A percentile compares a stretch with the other conserved stretches of the same genome.
phyloP scores from a whole-genome alignment of 2,888 invertebrate genomes.

The Amiota mariae region DNA sequence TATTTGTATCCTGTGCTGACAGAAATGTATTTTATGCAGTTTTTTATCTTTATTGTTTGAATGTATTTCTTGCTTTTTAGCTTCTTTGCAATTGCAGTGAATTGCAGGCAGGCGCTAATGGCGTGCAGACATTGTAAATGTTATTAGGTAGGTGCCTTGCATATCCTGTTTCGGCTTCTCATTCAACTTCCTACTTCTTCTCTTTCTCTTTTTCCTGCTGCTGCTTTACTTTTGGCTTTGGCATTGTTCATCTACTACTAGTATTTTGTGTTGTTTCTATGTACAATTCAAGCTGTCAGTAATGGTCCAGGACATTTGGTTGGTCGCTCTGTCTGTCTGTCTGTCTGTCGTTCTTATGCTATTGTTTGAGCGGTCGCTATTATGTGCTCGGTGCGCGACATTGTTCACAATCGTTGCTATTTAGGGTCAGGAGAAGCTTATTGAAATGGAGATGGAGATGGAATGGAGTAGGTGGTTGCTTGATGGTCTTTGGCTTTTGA shows the following conservation, averaged over 20 bases:
- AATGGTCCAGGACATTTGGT: conserved; percentile 20
- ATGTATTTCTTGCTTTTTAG: conserved; percentile 23
- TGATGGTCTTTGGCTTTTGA: not conserved
- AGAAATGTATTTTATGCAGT: not conserved
- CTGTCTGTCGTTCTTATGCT: conserved; percentile 24
- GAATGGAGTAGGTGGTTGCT: not conserved
- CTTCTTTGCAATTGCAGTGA: conserved; percentile 9
- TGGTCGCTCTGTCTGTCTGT: conserved; percentile 4
- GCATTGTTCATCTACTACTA: conserved; percentile 32
- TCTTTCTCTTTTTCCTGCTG: conserved; percentile 11
- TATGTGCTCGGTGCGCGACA: conserved; percentile 44
- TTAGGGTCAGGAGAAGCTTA: conserved; percentile 35
- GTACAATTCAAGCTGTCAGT: conserved; percentile 21
- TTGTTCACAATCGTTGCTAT: conserved; percentile 42
- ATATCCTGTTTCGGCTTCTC: conserved; percentile 48
- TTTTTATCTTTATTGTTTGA: not conserved
- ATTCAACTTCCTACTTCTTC: conserved; percentile 4
- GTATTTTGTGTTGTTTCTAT: conserved; percentile 51
- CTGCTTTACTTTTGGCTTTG: not conserved
- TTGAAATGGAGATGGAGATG: too few relatives aligned
- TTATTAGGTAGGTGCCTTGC: conserved; percentile 64
- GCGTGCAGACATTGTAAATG: conserved; percentile 51
- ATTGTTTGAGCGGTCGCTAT: conserved; percentile 54
- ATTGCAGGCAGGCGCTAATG: conserved; percentile 38
- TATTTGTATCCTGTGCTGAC: too few relatives aligned